Percentiles rank a stretch among this genome's conserved stretches.
phyloP scores from a whole-genome alignment of 2,113 vertebrate species.

The Nettapus auritus region DNA sequence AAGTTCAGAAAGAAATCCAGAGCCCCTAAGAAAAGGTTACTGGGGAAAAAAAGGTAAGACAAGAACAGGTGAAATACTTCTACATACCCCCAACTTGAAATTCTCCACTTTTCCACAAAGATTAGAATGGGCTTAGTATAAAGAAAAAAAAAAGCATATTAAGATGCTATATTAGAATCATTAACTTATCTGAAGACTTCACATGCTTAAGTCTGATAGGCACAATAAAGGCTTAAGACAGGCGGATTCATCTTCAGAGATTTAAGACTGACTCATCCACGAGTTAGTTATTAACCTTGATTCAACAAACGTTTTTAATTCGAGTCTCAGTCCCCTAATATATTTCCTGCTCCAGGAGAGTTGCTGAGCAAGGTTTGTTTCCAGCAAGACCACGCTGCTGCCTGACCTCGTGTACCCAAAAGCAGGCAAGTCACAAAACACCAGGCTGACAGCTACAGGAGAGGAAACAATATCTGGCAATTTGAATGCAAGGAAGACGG shows the following conservation, averaged over 20 bases:
- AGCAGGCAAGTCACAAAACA: not conserved
- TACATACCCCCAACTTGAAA: not conserved
- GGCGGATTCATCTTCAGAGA: not conserved
- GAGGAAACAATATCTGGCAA: not conserved
- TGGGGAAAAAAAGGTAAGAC: not conserved
- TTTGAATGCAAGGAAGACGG: not conserved
- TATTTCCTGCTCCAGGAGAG: not conserved
- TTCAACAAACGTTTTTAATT: not conserved
- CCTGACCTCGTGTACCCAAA: not conserved
- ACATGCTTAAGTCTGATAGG: not conserved
- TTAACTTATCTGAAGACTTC: slow-evolving; percentile 34
- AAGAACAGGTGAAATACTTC: not conserved
- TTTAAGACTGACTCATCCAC: not conserved
- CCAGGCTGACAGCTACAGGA: fast-evolving
- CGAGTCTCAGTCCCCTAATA: not conserved
- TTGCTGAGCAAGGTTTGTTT: not conserved
- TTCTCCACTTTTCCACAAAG: not conserved
- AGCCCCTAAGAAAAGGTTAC: not conserved
- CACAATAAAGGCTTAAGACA: not conserved
- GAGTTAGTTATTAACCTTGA: not conserved
- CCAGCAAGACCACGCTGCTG: not conserved
- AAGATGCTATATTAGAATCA: not conserved
- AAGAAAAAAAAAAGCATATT: not conserved
- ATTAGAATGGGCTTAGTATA: slow-evolving; percentile 51
- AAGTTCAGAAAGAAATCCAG: not conserved